Conservation (phyloP, 1,140 invertebrate genomes). For the Lucilia sericata region DNA sequence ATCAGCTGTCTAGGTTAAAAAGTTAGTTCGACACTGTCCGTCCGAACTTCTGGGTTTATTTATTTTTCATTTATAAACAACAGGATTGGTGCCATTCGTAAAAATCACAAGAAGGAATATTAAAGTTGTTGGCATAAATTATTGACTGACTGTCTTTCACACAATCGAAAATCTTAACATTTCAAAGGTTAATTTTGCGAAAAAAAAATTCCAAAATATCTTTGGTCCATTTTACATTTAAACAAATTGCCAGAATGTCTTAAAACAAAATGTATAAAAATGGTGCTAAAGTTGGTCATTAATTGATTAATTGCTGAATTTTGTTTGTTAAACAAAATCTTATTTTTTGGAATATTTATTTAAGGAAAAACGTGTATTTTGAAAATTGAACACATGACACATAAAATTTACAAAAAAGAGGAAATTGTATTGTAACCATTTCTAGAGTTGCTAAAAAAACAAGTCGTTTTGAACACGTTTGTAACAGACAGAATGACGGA, state of each 20-base stretch:
- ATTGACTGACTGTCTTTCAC: not conserved
- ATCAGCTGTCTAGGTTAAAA: no score
- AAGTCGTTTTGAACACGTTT: not conserved
- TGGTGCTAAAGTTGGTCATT: constrained; percentile 11
- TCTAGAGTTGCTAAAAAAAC: not conserved
- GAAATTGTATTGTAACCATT: not conserved
- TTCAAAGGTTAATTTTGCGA: no score
- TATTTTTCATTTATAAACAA: not conserved
- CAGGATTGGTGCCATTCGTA: constrained; percentile 5
- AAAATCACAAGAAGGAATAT: not conserved
- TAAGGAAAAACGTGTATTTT: constrained; percentile 14
- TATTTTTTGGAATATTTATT: not conserved
- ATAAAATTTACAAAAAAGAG: not conserved
- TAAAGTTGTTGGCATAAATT: not conserved
- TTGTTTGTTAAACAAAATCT: no score
- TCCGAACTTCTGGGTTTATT: no score
- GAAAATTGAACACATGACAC: not conserved
- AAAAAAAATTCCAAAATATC: not conserved
- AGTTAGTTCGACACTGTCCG: no score
- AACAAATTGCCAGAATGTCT: not conserved
- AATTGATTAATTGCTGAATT: constrained; percentile 28
- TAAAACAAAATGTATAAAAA: not conserved
- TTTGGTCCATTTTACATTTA: not conserved
- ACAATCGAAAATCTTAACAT: not conserved
- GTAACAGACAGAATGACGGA: not conserved